Percentiles rank a stretch among this genome's conserved stretches.
Conservation (phyloP, 64 coral and sea anemone genomes). For the Actinia tenebrosa region DNA sequence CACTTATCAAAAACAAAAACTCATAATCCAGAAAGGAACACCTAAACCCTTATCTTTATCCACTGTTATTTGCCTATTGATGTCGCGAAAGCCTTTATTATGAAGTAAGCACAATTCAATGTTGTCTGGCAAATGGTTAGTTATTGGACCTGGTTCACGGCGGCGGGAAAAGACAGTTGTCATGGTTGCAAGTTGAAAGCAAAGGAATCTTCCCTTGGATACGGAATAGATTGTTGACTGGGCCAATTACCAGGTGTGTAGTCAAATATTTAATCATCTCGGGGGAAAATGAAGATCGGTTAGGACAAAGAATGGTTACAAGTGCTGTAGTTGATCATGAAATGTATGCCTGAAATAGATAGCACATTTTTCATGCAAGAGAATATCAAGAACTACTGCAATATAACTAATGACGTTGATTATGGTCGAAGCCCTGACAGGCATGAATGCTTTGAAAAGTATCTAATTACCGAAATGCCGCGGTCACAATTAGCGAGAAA, state of each 20-base stretch:
- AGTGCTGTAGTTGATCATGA: too few species aligned
- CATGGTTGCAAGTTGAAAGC: neutral
- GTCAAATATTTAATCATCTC: neutral
- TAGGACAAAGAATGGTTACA: neutral
- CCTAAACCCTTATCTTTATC: neutral
- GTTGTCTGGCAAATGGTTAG: neutral
- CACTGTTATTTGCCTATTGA: too few species aligned
- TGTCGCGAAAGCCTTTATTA: too few species aligned
- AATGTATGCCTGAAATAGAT: too few species aligned
- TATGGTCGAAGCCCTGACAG: too few species aligned
- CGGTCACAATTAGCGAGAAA: too few species aligned
- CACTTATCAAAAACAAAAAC: neutral
- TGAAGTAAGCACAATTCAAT: too few species aligned
- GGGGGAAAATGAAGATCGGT: neutral
- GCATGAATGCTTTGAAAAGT: too few species aligned
- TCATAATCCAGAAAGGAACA: neutral
- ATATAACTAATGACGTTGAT: too few species aligned
- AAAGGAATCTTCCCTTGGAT: neutral
- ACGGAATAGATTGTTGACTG: neutral
- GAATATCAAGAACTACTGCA: too few species aligned
- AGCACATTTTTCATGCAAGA: too few species aligned
- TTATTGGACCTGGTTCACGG: neutral
- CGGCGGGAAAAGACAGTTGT: neutral
- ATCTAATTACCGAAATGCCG: too few species aligned
- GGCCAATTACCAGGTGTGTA: neutral